Base-by-base conservation (phyloP, 2,888 invertebrate species). In the Aricia artaxerxes region DNA sequence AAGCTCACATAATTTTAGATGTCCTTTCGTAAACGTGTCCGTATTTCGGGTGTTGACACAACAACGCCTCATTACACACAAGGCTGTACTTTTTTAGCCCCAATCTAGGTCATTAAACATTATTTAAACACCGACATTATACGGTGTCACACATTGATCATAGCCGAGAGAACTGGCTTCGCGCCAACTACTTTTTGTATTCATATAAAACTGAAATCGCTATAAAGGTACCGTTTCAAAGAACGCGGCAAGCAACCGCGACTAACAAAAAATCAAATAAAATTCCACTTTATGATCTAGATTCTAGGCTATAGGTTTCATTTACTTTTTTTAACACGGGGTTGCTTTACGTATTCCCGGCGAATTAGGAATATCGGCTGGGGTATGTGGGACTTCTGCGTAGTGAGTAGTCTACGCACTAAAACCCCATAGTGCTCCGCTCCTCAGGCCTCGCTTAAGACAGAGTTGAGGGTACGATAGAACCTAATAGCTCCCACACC, bases 31-130 rank as follows among this genome's bases (percentile, higher is more conserved):
- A 31, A 69, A 69, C 35, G 69, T 69, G 69, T 69, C 35, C 35
- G 1, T 69, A 69, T 69, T 69, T 69, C 5, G 69, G 69, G 35
- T 69, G 35, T 69, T 69, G 69, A 69, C 69, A 35, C 13, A 69
- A 4, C 31, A 24, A 3, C 69, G 35, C 35, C 9, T 69, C 69
- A 69, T 69, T 69, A 69, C 69, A 35, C 35, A 49, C n/a, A 44
- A n/a, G 49, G 53, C 53, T 53, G 53, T 53, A 4, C 31, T 49
- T 75, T 76, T 76, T 76, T 76, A 76, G 35, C 76, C 57, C 4
- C 31, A 57, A 76, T 76, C 35, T 76, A 76, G 76, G 76, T 76
- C 76, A 31, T 76, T 57, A 76, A 31, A 76, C 76, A 53, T 76
- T 57, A 53, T 35, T 31, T 75, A 49, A 49, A 4, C 75, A 53